Base-by-base conservation (phyloP, 2,888 invertebrate species). In the Agriopis marginaria region DNA sequence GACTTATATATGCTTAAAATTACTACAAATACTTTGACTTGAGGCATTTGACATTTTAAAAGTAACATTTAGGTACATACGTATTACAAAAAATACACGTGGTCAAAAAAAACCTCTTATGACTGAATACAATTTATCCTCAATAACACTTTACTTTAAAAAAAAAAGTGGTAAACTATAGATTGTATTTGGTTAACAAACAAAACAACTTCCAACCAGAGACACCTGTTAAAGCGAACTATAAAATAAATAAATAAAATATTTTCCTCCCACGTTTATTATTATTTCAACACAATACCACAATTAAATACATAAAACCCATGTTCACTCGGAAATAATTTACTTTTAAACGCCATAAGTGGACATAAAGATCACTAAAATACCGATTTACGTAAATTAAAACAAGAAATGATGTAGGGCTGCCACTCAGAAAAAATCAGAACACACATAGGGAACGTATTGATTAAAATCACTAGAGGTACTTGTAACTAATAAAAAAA, bases 371-470 rank as follows among this genome's bases (percentile, higher is more conserved):
- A 61, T 63, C 63, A 50, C 63, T 73, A 73, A 76, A 74, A 70
- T 68, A 68, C 7, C 56, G 66, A 71, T 73, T 68, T 61, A 72
- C 62, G 71, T 73, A 74, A 68, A 74, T 74, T 70, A 72, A 72
- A 72, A 72, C 65, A 62, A 71, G 60, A 71, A 63, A 66, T 71
- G 69, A 55, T 55, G 3, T 66, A 70, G 70, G 70, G 70, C 40
- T 66, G 66, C 14, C 66, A 11, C 56, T 7, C 32, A 32, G 32
- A 23, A 32, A 45, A 47, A 32, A 32, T 3, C 5, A 32, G 5
- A 3, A 32, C 32, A 1, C 5, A 32, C 32, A 32, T 32, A 32
- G 32, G 3, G 32, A 5, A 32, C 5, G 3, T 32, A 3, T 32
- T 32, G 32, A 32, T 3, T 32, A 5, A 32, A 32, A 32, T 32